Percentiles rank a stretch among this genome's conserved stretches.
These are phyloP conservation scores for Radopholus similis DNA, from an alignment of 1,140 invertebrate genomes.

Conservation along the genomic window DNA sequence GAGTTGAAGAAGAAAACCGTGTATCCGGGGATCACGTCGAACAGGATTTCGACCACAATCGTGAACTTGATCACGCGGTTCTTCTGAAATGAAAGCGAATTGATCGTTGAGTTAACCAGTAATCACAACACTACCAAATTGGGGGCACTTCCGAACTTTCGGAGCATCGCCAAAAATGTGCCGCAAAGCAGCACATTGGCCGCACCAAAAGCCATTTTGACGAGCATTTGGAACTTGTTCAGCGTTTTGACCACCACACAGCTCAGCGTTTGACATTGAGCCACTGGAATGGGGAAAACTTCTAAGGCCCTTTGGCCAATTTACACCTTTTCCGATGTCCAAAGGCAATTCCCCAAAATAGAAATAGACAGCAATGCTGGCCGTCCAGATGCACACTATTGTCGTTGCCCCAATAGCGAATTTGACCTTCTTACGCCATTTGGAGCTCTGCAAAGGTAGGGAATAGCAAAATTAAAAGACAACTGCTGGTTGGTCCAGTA, in stretches of 20 bases:
- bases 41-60: background rate
- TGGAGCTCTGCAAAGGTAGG: background rate
- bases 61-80: constrained; percentile 9
- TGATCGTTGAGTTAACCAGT: background rate
- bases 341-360: constrained; percentile 9
- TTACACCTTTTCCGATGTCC: constrained; percentile 1
- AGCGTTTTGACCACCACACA: background rate
- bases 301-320: background rate
- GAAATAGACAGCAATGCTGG: background rate
- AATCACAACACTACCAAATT: background rate
- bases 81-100: constrained; percentile 6
- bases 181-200: background rate
- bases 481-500: background rate
- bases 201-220: background rate
- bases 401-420: background rate
- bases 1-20: background rate
- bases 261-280: background rate
- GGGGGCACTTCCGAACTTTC: background rate
- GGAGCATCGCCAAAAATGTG: background rate
- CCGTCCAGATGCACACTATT: background rate
- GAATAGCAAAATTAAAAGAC: background rate
- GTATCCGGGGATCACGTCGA: constrained; percentile 1
- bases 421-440: constrained; percentile 1
- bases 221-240: background rate
- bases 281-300: background rate